Conservation (phyloP, 1,140 invertebrate species). For the Tachypleus tridentatus region DNA sequence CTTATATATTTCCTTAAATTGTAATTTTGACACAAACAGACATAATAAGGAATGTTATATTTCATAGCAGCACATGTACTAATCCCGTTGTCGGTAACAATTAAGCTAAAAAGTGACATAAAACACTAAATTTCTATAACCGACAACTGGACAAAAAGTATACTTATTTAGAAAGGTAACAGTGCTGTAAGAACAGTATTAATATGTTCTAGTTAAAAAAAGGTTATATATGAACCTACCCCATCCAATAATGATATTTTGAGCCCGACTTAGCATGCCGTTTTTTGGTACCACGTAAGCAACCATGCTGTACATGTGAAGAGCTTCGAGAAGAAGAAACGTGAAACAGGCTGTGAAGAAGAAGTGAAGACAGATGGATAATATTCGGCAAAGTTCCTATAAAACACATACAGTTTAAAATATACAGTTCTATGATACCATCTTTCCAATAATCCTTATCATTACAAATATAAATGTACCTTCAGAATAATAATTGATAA, state of each 20-base stretch:
- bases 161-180: no score
- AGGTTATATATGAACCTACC: conserved; percentile 19
- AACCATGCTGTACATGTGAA: conserved; percentile 32
- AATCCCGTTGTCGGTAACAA: no score
- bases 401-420: background rate
- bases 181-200: no score
- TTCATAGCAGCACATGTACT: no score
- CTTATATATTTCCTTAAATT: no score
- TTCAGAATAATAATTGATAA: conserved; percentile 1
- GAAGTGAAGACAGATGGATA: conserved; percentile 29
- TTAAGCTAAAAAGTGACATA: no score
- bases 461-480: background rate
- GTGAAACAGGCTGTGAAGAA: conserved; percentile 33
- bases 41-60: no score
- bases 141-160: no score
- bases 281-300: conserved; percentile 30
- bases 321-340: conserved; percentile 30
- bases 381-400: conserved; percentile 25
- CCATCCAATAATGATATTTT: conserved; percentile 32
- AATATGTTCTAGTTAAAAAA: no score
- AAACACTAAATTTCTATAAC: no score
- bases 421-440: background rate
- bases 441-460: no score
- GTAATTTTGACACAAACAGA: no score
- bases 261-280: conserved; percentile 26